Base-by-base conservation (phyloP, 1,140 invertebrate genomes). In the Phortica variegata region DNA sequence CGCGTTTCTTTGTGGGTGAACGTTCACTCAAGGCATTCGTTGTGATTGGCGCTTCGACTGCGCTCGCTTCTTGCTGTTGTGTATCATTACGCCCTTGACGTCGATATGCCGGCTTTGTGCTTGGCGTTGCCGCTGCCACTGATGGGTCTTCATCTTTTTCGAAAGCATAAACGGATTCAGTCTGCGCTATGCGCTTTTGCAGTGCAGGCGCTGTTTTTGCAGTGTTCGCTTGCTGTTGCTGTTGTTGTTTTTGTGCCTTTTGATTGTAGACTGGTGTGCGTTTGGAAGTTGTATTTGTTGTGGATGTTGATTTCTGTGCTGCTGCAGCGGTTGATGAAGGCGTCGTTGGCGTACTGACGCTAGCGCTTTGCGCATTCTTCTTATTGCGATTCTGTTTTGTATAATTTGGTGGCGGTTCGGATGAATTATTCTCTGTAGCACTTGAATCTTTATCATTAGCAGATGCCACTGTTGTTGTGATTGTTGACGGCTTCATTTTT, bases 11-110 rank as follows among this genome's bases (percentile, higher is more conserved):
- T 6, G 58, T 69, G 6, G 63, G 63, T 17, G 58, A 58, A 20
- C 77, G 69, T 36, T 78, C 77, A 49, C 65, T 65, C 23, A 76
- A 58, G 12, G 65, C 62, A 32, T 60, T 49, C 15, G 78, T 72
- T 36, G 79, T 77, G 47, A 78, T 52, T 1, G 76, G 71, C 10
- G 77, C 76, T 13, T 76, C 65, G 10, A 52, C 13, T 16, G 18
- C 36, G 18, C 9, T 16, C 2, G 13, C 10, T 5, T 26, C 6
- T 16, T 38, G 36, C 3, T n/a, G 18, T 12, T 16, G 13, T 17
- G 15, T 38, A 17, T 38, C 36, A 16, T 38, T 6, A 7, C 18
- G 23, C 23, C 23, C 23, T 26, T 26, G 23, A 6, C 23, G 23
- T 15, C 18, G 21, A 31, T 33, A 21, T 33, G 49, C 38, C 10